phyloP scores from a whole-genome alignment of 2,888 invertebrate genomes.

The Automeris io region DNA sequence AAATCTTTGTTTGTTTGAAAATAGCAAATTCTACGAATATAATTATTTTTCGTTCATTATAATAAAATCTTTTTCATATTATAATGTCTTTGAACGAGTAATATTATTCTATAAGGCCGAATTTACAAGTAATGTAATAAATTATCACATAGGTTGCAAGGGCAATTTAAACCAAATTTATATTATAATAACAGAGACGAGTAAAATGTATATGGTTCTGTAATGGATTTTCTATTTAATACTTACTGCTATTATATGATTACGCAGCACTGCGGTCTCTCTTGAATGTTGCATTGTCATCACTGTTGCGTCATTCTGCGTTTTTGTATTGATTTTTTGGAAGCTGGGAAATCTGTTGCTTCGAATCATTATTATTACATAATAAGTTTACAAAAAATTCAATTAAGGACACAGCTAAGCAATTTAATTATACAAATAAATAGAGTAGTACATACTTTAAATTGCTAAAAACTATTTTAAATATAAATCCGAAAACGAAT shows the following conservation, averaged over 20 bases:
- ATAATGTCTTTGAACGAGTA: too few species aligned
- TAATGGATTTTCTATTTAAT: conserved; percentile 2
- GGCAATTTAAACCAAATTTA: too few species aligned
- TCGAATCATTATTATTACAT: neutral
- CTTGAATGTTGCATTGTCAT: neutral
- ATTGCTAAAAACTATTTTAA: neutral
- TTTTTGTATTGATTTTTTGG: conserved; percentile 4
- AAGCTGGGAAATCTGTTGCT: neutral
- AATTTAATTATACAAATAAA: neutral
- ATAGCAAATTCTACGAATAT: too few species aligned
- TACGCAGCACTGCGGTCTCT: conserved; percentile 12
- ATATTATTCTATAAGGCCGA: too few species aligned
- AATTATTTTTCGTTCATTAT: too few species aligned
- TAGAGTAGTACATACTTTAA: neutral
- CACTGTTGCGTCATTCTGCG: conserved; percentile 4
- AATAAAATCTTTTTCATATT: too few species aligned
- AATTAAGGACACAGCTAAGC: neutral
- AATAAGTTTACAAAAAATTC: neutral
- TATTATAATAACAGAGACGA: too few species aligned
- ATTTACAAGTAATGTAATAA: too few species aligned
- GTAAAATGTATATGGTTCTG: too few species aligned
- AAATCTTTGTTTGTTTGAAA: too few species aligned
- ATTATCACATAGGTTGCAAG: too few species aligned
- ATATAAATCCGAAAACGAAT: too few species aligned
- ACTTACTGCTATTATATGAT: conserved; percentile 10